Base-by-base conservation (phyloP, 2,888 invertebrate genomes). In the Cheilosia pagana region DNA sequence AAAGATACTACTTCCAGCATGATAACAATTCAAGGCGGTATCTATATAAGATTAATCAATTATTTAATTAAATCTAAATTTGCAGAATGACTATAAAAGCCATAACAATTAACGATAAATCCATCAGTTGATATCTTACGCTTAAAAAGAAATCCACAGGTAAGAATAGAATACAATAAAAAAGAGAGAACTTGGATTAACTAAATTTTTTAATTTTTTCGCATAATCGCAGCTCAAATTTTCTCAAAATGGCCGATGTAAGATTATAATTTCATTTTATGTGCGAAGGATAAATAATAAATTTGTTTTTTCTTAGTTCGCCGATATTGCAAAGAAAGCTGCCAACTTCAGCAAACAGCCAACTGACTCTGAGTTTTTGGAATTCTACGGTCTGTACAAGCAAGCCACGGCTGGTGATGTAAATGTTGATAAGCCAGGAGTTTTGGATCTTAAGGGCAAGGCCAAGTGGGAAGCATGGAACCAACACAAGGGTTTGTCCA, bases 391-490 rank as follows among this genome's bases (percentile, higher is more conserved):
- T 1, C 93, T 97, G 10, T 98, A 93, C 93, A 98, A 98, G 91
- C 98, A 98, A 92, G 96, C 94, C 2, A 95, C 94, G 65, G 92
- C 95, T 87, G 98, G 98, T 0, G 97, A 98, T 90, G 93, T 94
- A 79, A 95, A 96, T 90, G 96, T 95, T 87, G 97, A 93, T 50
- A 95, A 96, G 88, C 98, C 98, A 67, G 97, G 98, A 71, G 94
- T 97, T 92, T 89, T 98, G 83, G 98, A 98, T 89, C 91, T 96
- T 87, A 96, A 96, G 92, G 98, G 96, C 87, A 98, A 96, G 91
- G 98, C 97, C 28, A 99, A 98, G 92, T 98, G 96, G 96, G 96
- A 97, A 91, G 95, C 96, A 0, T 99, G 98, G 98, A 94, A 93
- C 87, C 92, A 92, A 67, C 95, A 95, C 91, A 97, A 98, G 92